Conservation (phyloP, 2,797 vertebrate species). For the Pogonophryne albipinna region DNA sequence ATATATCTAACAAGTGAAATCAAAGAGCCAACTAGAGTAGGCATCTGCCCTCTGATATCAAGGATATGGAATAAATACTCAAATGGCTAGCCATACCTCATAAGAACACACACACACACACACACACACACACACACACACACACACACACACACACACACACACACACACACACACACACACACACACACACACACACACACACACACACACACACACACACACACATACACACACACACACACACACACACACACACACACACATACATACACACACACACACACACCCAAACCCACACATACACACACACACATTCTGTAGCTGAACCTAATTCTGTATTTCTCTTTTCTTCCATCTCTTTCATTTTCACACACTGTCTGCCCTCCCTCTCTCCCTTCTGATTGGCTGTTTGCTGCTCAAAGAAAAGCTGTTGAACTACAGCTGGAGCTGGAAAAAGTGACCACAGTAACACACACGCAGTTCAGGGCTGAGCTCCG, state of each 20-base stretch:
- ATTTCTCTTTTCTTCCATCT: not conserved
- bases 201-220: not conserved
- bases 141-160: not conserved
- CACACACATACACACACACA: not conserved
- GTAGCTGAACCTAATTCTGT: conserved; percentile 2
- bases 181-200: not conserved
- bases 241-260: not conserved
- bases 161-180: not conserved
- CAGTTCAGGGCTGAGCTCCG: conserved; percentile 26
- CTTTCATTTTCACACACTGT: conserved; percentile 5
- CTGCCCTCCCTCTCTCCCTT: conserved; percentile 36
- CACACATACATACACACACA: conserved; percentile 1
- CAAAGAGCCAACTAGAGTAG: too few species aligned
- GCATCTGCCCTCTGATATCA: too few species aligned
- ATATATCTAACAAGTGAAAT: too few species aligned
- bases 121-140: not conserved
- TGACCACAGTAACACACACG: conserved; percentile 63
- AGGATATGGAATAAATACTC: too few species aligned
- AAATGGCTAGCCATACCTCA: too few species aligned
- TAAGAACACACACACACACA: not conserved
- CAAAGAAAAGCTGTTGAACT: conserved; percentile 39
- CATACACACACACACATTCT: conserved; percentile 1
- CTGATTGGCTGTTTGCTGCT: conserved; percentile 55
- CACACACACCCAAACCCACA: conserved; percentile 9
- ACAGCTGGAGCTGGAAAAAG: conserved; percentile 75